A percentile compares a stretch with the other conserved stretches of the same genome.
Conservation (phyloP, 2,888 invertebrate species). For the Graphium colonna region DNA sequence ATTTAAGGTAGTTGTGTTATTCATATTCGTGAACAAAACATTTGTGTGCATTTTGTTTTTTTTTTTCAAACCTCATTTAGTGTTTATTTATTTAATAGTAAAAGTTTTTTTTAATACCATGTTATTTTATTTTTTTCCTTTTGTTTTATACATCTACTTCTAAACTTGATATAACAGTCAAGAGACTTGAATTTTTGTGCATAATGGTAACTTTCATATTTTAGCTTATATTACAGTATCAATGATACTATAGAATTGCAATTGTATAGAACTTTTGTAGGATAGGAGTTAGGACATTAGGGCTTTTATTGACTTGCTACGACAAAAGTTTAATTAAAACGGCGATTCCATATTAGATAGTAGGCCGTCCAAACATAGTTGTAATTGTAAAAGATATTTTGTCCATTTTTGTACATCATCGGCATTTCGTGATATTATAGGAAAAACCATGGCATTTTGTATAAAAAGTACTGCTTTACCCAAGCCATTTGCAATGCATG, state of each 20-base stretch:
- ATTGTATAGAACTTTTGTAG: no score
- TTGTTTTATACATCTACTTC: neutral
- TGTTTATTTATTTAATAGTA: slow-evolving; percentile 57
- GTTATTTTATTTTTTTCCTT: slow-evolving; percentile 44
- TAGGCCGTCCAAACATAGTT: slow-evolving; percentile 7
- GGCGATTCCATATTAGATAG: no score
- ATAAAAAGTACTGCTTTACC: neutral
- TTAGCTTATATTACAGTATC: neutral
- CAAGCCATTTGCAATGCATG: no score
- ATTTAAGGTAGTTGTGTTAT: no score
- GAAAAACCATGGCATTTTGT: no score
- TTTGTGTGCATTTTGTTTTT: slow-evolving; percentile 29
- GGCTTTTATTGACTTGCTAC: neutral
- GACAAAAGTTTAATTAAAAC: neutral
- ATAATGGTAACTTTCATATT: neutral
- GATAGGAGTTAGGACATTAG: no score
- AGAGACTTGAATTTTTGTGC: neutral
- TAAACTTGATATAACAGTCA: neutral
- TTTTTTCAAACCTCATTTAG: slow-evolving; percentile 37
- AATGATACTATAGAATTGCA: no score
- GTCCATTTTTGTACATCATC: neutral
- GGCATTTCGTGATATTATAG: neutral
- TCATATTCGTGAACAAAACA: slow-evolving; percentile 25
- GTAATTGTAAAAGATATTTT: neutral
- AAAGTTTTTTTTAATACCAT: slow-evolving; percentile 53